A percentile compares a stretch with the other conserved stretches of the same genome.
Evolutionary conservation across 2,888 invertebrate species (phyloP).

Genomic region (Micropterix aruncella): DNA sequence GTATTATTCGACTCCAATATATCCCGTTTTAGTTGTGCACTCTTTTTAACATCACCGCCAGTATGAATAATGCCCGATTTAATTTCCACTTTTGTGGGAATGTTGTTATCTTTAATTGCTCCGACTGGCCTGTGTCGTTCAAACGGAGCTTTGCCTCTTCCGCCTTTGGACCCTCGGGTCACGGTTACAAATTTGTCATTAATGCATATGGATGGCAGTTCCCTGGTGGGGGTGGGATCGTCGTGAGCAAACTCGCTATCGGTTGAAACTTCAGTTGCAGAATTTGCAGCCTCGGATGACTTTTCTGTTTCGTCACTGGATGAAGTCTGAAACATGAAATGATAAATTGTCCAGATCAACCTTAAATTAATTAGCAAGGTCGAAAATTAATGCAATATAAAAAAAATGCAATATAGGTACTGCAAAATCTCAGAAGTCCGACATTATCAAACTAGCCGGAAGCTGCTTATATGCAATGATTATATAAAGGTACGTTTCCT

Average conservation of each 20-base stretch:
- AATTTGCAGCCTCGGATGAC: constrained; percentile 63
- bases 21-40: constrained; percentile 5
- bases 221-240: constrained; percentile 52
- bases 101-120: neutral
- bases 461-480: too few species aligned
- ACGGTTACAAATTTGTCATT: constrained; percentile 49
- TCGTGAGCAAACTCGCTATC: constrained; percentile 87
- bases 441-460: too few species aligned
- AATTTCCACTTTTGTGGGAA: neutral
- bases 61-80: neutral
- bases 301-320: constrained; percentile 25
- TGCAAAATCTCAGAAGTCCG: too few species aligned
- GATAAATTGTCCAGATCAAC: too few species aligned
- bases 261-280: constrained; percentile 83
- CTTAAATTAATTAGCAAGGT: too few species aligned
- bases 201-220: constrained; percentile 63
- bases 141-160: neutral
- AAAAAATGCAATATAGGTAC: too few species aligned
- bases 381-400: too few species aligned
- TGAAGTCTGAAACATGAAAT: neutral
- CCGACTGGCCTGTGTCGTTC: neutral
- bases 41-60: too few species aligned
- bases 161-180: constrained; percentile 23
- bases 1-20: neutral
- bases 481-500: too few species aligned